phyloP scores from a whole-genome alignment of 2,113 vertebrate genomes.

The Cynocephalus volans region DNA sequence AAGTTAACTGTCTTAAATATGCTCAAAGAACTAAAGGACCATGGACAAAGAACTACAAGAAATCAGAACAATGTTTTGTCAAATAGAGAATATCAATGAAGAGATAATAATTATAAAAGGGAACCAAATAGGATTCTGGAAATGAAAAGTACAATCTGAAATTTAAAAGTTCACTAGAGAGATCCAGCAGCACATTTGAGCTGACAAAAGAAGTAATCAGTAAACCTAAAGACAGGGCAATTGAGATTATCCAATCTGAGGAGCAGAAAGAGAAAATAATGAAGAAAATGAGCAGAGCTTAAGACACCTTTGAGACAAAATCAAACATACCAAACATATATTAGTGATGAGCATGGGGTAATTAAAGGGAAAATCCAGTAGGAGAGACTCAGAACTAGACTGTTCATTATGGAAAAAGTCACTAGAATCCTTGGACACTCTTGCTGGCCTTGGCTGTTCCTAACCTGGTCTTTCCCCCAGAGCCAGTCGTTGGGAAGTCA shows the following conservation, averaged over 20 bases:
- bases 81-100: constrained; percentile 7
- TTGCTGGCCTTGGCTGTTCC: background rate
- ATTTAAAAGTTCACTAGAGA: background rate
- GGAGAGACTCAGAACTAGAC: background rate
- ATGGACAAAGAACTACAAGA: background rate
- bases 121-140: background rate
- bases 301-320: background rate
- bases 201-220: background rate
- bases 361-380: background rate
- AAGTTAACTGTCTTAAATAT: background rate
- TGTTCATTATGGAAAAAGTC: background rate
- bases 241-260: background rate
- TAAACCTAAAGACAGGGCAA: background rate
- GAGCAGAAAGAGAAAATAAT: background rate
- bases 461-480: background rate
- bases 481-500: background rate
- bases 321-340: background rate
- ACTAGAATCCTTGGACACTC: background rate
- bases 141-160: background rate
- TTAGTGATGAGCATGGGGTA: background rate
- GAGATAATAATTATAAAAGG: background rate
- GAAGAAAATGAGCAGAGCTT: background rate
- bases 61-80: background rate
- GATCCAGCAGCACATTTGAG: background rate
- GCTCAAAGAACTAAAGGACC: background rate